Evolutionary conservation across 2,113 vertebrate species (phyloP), one percentile per base, ranked within the genome.

Genomic region (Prunella fulvescens): DNA sequence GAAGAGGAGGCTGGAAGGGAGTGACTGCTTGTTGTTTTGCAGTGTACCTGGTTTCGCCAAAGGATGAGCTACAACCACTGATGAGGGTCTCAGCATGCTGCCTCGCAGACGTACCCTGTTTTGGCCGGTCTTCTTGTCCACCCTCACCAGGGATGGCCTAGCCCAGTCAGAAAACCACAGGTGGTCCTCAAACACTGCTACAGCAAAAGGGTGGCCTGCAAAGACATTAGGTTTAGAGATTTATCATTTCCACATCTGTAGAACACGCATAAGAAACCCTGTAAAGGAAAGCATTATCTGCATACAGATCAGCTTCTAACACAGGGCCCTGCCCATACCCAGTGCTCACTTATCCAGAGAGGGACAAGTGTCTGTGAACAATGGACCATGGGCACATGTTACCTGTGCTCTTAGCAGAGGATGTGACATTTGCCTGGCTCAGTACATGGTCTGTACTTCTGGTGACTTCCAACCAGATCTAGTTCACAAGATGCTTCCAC

Each of bases 31-130:
- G 28, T 58, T 61, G 82, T 91, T 60, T 88, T 86, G 91, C 95
- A 82, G 87, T 94, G 53, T 98, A 99, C 99, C 99, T 98, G 99
- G 98, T 98, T 99, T 99, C 82, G 98, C 98, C 69, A 99, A 97
- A 45, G 98, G 99, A 93, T 99, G 99, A 83, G 99, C 97, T 92
- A 99, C 97, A 95, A 98, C 98, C 83, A 99, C 64, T 81, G 99
- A 98, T 25, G 98, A 98, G 25, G 99, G 99, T 92, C 98, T 98
- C 88, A 98, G 96, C 98, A 98, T 98, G 96, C 97, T 97, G 80
- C 98, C 98, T 89, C 92, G 98, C 79, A 99, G 98, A 95, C 95
- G 96, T 81, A 98, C 97, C 96, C 97, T 97, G 50, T 98, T 98
- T 91, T 94, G 95, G 81, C 99, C 98, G 10, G 97, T 98, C 93